These are phyloP conservation scores for Bettongia penicillata DNA, from an alignment of 2,113 vertebrate genomes.

Conservation along the genomic window DNA sequence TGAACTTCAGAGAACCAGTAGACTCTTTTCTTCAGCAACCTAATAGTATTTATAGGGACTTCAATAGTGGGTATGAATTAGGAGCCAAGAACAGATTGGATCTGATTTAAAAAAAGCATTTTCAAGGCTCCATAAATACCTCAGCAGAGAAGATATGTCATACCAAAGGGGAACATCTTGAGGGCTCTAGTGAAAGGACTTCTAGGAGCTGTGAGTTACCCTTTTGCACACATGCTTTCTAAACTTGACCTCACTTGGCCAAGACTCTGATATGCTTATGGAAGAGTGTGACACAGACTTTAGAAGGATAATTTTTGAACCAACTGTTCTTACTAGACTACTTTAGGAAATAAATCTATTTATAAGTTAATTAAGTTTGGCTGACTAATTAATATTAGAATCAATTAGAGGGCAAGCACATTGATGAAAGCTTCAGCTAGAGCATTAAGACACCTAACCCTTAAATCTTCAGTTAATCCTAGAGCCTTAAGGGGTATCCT, in stretches of 20 bases:
- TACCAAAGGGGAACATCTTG: not conserved
- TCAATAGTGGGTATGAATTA: not conserved
- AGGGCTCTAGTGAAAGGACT: not conserved
- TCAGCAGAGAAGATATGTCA: not conserved
- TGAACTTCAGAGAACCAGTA: not conserved
- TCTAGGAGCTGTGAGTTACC: not conserved
- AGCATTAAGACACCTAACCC: not conserved
- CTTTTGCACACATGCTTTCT: not conserved
- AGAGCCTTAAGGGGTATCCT: not conserved
- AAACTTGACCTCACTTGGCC: not conserved
- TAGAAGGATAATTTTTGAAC: not conserved
- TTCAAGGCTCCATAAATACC: not conserved
- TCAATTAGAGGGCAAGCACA: not conserved
- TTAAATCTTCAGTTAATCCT: not conserved
- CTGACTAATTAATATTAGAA: not conserved
- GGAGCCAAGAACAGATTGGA: not conserved
- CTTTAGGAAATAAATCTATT: not conserved
- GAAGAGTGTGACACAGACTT: not conserved
- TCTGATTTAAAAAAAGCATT: not conserved
- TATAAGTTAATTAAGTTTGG: not conserved
- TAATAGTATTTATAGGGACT: not conserved
- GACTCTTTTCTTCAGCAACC: not conserved
- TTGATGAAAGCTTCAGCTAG: not conserved
- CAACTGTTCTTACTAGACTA: not conserved
- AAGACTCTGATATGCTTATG: not conserved